Evolutionary conservation across 2,888 invertebrate genomes (phyloP).

Genomic region (Andrena praecox): DNA sequence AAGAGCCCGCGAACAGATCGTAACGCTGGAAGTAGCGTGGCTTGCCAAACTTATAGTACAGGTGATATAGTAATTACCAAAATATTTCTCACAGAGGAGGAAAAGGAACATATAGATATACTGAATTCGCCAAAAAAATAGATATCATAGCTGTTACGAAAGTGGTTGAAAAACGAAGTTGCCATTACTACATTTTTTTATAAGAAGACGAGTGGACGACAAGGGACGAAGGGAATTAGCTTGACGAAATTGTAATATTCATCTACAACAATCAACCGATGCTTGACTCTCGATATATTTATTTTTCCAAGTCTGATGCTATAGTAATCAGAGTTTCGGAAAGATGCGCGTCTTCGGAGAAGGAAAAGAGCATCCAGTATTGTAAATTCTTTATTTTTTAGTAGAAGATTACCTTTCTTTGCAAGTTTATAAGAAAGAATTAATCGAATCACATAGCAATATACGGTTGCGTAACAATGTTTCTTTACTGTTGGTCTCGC

Average conservation of each 20-base stretch:
- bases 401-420: slow-evolving; percentile 69
- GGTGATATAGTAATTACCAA: slow-evolving; percentile 97
- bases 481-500: slow-evolving; percentile 12
- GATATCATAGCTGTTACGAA: slow-evolving; percentile 60
- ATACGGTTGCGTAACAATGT: slow-evolving; percentile 32
- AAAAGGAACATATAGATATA: slow-evolving; percentile 86
- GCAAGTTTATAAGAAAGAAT: slow-evolving; percentile 64
- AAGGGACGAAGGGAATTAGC: slow-evolving; percentile 46
- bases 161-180: slow-evolving; percentile 64
- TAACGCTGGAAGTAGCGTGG: slow-evolving; percentile 85
- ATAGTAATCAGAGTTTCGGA: slow-evolving; percentile 63
- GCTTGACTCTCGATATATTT: slow-evolving; percentile 26
- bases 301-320: slow-evolving; percentile 65
- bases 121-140: slow-evolving; percentile 86
- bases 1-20: slow-evolving; percentile 79
- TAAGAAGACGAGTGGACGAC: slow-evolving; percentile 29
- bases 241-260: slow-evolving; percentile 49
- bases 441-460: slow-evolving; percentile 55
- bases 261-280: slow-evolving; percentile 7
- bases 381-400: slow-evolving; percentile 40
- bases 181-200: slow-evolving; percentile 72
- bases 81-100: slow-evolving; percentile 89
- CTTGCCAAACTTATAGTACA: slow-evolving; percentile 94
- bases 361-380: slow-evolving; percentile 37
- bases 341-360: slow-evolving; percentile 34